Percentiles rank a stretch among this genome's conserved stretches.
Evolutionary conservation across 2,797 vertebrate species (phyloP).

Genomic region (Dipus sagitta): DNA sequence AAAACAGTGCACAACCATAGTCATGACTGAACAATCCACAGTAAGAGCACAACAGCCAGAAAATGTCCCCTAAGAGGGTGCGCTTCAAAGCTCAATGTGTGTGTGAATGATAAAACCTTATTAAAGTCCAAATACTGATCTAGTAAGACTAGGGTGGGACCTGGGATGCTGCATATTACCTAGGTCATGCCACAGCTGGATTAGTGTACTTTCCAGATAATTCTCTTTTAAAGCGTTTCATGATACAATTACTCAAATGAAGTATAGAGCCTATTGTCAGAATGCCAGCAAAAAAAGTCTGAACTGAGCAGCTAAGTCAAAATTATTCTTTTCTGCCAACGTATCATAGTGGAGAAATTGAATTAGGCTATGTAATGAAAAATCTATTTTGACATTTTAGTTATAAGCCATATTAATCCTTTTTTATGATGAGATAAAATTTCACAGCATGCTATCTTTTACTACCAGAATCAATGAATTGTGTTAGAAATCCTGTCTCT

Average conservation of each 20-base stretch:
- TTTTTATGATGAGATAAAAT: constrained; percentile 78
- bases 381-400: constrained; percentile 78
- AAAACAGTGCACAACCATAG: neutral
- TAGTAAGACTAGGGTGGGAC: neutral
- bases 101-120: neutral
- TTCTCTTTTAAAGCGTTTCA: constrained; percentile 33
- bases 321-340: constrained; percentile 70
- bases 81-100: neutral
- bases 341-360: constrained; percentile 75
- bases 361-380: constrained; percentile 77
- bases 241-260: neutral
- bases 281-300: neutral
- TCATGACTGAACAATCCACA: neutral
- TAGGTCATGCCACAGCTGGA: neutral
- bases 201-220: neutral
- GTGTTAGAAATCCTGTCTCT: constrained; percentile 56
- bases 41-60: neutral
- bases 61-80: neutral
- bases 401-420: constrained; percentile 76
- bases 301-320: constrained; percentile 42
- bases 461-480: constrained; percentile 63
- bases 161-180: neutral
- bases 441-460: constrained; percentile 70
- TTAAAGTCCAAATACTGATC: constrained; percentile 44
- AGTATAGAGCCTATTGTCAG: constrained; percentile 42